Evolutionary conservation across 1,140 invertebrate species (phyloP).

Genomic region (Tribolium madens): DNA sequence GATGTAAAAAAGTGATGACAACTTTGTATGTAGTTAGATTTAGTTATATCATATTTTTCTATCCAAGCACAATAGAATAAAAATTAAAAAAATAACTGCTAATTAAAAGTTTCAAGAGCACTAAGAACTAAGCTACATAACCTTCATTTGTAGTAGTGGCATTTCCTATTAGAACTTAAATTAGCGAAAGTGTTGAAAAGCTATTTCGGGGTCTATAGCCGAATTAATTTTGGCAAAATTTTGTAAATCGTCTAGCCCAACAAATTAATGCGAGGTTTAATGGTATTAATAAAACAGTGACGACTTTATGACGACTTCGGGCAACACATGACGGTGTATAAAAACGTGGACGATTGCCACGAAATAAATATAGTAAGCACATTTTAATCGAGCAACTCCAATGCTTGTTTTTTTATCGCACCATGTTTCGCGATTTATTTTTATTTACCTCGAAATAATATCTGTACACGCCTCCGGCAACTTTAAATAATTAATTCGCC

Average conservation of each 20-base stretch:
- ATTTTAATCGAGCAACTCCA: constrained; percentile 30
- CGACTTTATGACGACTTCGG: constrained; percentile 22
- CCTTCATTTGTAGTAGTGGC: too few species aligned
- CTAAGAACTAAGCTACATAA: too few species aligned
- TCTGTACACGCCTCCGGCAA: neutral
- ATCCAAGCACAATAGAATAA: too few species aligned
- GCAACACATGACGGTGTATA: constrained; percentile 21
- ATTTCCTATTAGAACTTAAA: too few species aligned
- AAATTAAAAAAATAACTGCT: too few species aligned
- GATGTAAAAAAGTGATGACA: neutral
- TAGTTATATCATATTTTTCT: neutral
- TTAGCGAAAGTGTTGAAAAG: too few species aligned
- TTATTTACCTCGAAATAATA: constrained; percentile 11
- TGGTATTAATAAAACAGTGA: constrained; percentile 26
- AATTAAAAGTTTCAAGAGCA: too few species aligned
- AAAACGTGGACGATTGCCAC: constrained; percentile 35
- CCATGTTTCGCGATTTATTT: constrained; percentile 8
- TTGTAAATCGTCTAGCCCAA: neutral
- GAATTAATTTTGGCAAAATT: constrained; percentile 4
- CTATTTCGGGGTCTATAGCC: too few species aligned
- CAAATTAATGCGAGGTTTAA: constrained; percentile 15
- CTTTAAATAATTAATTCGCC: neutral
- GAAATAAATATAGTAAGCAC: constrained; percentile 36
- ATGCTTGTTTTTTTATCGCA: constrained; percentile 23
- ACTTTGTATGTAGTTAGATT: neutral